These are phyloP conservation scores for Antheraea pernyi DNA, from an alignment of 1,140 invertebrate species.

Conservation along the genomic window DNA sequence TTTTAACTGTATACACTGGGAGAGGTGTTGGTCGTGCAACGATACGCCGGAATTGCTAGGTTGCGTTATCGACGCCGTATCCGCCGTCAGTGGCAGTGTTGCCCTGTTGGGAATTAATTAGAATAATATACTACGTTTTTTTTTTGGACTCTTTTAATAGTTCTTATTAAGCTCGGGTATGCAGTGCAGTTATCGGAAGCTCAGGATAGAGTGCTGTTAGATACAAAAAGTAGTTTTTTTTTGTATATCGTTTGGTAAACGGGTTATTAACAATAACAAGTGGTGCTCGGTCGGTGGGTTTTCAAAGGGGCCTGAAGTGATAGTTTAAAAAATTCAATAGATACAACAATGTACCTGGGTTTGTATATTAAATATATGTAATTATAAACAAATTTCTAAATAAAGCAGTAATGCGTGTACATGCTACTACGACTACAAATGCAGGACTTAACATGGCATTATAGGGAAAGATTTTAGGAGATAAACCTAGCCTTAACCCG, in stretches of 20 bases:
- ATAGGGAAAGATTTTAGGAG: no score
- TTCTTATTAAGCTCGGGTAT: conserved; percentile 29
- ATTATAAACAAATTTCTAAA: neutral
- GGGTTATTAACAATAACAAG: conserved; percentile 59
- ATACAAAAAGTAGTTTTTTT: conserved; percentile 42
- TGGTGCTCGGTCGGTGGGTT: conserved; percentile 56
- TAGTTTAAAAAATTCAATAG: neutral
- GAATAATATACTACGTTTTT: conserved; percentile 23
- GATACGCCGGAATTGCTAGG: conserved; percentile 64
- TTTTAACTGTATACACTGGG: conserved; percentile 76
- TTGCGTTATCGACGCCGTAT: conserved; percentile 77
- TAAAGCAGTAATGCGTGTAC: neutral
- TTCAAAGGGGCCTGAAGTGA: neutral
- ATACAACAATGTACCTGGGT: neutral
- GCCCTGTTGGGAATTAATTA: conserved; percentile 79
- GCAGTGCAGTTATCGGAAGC: conserved; percentile 59
- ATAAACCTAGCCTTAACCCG: no score
- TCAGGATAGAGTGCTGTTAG: conserved; percentile 53
- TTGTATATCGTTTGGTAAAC: neutral
- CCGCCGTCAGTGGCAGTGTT: conserved; percentile 87
- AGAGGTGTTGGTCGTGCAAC: conserved; percentile 80
- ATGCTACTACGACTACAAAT: neutral
- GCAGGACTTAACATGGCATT: no score
- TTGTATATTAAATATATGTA: no score
- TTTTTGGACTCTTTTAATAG: conserved; percentile 32